Evolutionary conservation across 2,113 vertebrate genomes (phyloP), one percentile per base, ranked within the genome.

Genomic region (Anguilla rostrata): DNA sequence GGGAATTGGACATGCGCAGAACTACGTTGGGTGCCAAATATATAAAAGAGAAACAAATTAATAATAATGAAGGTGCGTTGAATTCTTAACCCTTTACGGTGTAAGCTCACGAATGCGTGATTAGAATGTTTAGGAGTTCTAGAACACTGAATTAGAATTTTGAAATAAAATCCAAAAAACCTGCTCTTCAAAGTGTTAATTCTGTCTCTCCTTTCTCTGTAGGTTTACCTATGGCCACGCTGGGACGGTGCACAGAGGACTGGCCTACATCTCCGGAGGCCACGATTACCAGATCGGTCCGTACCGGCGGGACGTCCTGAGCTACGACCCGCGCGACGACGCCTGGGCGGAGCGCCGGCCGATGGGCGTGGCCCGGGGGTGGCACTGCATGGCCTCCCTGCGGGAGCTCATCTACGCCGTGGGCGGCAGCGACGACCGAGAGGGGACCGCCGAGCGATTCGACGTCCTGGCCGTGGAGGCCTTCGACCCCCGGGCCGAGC

Each of bases 361-460:
- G 1, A 99, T 99, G 98, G 93, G 93, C 15, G 92, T 96, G 0
- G 97, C 97, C 0, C 94, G 98, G 0, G 98, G 98, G 16, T 99
- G 98, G 98, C 98, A 99, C 95, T 97, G 97, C 93, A 99, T 99
- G 98, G 97, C 97, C 63, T 97, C 97, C 81, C 90, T 98, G 43
- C 92, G 93, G 22, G 95, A 98, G 88, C 96, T 89, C 12, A 96
- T 99, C 92, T 99, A 98, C 78, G 96, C 95, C 86, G 96, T 99
- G 0, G 98, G 98, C 0, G 98, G 98, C 91, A 99, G 98, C 0
- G 96, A 99, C 3, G 97, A 99, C 93, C 95, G 96, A 63, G 93
- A 96, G 2, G 97, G 97, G 87, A 97, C 97, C 87, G 96, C 97
- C 89, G 97, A 99, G 46, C 97, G 98, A 1, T 98, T 98, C 0